Evolutionary conservation across 1,140 invertebrate species (phyloP).

Genomic region (Heterodera schachtii): DNA sequence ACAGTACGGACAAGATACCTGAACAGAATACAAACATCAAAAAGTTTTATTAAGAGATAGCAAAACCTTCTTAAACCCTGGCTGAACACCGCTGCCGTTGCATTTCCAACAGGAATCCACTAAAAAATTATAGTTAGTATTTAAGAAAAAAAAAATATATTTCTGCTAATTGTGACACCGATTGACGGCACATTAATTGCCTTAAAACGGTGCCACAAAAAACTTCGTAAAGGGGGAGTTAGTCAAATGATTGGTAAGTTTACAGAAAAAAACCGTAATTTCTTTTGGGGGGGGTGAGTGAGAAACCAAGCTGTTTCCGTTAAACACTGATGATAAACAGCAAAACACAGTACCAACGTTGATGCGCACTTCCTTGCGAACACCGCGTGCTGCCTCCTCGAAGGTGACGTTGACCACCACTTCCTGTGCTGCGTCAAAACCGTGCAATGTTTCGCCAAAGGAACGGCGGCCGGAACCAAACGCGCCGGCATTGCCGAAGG

Average conservation of each 20-base stretch:
- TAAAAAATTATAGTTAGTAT: background rate
- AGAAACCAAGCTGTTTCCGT: too few species aligned
- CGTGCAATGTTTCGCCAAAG: constrained; percentile 71
- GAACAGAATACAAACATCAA: constrained; percentile 44
- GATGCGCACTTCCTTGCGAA: constrained; percentile 87
- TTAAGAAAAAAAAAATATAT: too few species aligned
- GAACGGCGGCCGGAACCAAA: constrained; percentile 73
- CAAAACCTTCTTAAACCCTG: constrained; percentile 83
- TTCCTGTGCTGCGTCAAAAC: constrained; percentile 82
- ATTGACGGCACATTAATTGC: too few species aligned
- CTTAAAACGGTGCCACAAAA: too few species aligned
- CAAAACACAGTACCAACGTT: constrained; percentile 72
- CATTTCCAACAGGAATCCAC: constrained; percentile 90
- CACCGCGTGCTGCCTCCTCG: constrained; percentile 89
- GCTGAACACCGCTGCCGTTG: constrained; percentile 79
- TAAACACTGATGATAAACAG: too few species aligned
- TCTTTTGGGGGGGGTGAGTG: too few species aligned
- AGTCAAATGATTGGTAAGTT: too few species aligned
- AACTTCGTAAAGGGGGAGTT: too few species aligned
- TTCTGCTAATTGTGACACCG: too few species aligned
- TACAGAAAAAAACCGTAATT: too few species aligned
- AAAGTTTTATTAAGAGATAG: too few species aligned
- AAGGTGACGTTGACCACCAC: constrained; percentile 87
- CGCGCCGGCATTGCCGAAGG: constrained; percentile 44
- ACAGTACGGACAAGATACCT: constrained; percentile 78